Percentiles rank a stretch among this genome's conserved stretches.
These are phyloP conservation scores for Hoplodrina blanda DNA, from an alignment of 2,888 invertebrate species.

Conservation along the genomic window DNA sequence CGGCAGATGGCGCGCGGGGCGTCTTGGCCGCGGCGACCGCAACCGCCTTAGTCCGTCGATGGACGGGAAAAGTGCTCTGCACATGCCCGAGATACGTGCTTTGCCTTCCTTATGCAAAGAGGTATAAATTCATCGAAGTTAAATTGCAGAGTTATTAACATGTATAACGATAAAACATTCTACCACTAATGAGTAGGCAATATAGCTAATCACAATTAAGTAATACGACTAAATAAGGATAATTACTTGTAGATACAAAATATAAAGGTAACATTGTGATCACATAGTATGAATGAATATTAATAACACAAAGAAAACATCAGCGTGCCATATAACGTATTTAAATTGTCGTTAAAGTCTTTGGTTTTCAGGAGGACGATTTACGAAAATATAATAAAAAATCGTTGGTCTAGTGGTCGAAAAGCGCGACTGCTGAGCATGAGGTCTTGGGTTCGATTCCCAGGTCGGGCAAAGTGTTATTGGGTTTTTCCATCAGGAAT, in stretches of 20 bases:
- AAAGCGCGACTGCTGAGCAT: too few relatives aligned
- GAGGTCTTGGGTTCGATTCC: too few relatives aligned
- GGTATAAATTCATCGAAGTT: slow-evolving; percentile 31
- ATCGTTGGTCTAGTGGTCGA: too few relatives aligned
- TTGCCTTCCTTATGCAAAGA: slow-evolving; percentile 36
- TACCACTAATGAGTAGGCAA: background rate
- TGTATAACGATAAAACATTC: background rate
- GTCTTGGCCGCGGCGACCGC: slow-evolving; percentile 68
- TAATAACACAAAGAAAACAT: background rate
- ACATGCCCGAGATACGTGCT: slow-evolving; percentile 53
- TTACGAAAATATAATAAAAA: too few relatives aligned
- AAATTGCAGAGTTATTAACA: slow-evolving; percentile 18
- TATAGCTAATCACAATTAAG: slow-evolving; percentile 11
- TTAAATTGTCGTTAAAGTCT: too few relatives aligned
- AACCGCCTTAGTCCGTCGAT: slow-evolving; percentile 41
- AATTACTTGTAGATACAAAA: background rate
- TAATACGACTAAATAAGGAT: background rate
- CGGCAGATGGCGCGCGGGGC: slow-evolving; percentile 83
- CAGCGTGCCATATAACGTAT: background rate
- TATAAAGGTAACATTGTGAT: background rate
- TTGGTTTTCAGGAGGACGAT: too few relatives aligned
- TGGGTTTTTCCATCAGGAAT: too few relatives aligned
- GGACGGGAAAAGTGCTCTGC: slow-evolving; percentile 22
- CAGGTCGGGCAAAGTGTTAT: too few relatives aligned
- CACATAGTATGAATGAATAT: background rate